These are phyloP conservation scores for Drosophila nr. fundita DNA, from an alignment of 2,888 invertebrate species.

Conservation along the genomic window DNA sequence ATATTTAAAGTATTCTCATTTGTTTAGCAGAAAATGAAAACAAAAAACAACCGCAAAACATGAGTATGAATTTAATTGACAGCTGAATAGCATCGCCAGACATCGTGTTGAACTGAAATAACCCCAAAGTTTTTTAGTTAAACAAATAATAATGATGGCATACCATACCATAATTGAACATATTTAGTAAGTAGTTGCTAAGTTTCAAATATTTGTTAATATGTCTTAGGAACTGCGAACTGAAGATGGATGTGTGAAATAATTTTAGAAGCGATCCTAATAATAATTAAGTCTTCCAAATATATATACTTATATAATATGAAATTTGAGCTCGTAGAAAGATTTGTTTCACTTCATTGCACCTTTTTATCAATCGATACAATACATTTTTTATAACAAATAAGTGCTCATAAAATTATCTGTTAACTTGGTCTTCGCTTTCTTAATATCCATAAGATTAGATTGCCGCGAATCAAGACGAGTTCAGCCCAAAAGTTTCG, in stretches of 20 bases:
- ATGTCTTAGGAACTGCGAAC: background rate
- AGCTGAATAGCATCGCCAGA: slow-evolving; percentile 57
- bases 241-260: background rate
- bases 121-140: slow-evolving; percentile 39
- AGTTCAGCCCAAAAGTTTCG: background rate
- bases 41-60: slow-evolving; percentile 32
- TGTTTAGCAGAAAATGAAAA: slow-evolving; percentile 37
- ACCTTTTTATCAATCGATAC: background rate
- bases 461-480: slow-evolving; percentile 3
- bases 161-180: slow-evolving; percentile 8
- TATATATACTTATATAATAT: background rate
- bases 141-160: slow-evolving; percentile 35
- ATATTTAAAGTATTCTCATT: slow-evolving; percentile 49
- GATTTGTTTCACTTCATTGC: background rate
- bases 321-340: background rate
- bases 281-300: background rate
- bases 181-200: slow-evolving; percentile 15
- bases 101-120: slow-evolving; percentile 54
- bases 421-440: background rate
- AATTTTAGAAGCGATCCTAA: background rate
- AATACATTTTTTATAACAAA: background rate
- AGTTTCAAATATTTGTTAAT: slow-evolving; percentile 7
- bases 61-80: slow-evolving; percentile 58
- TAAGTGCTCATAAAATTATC: background rate
- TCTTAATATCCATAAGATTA: slow-evolving; percentile 11